Evolutionary conservation across 2,113 vertebrate genomes (phyloP).

Genomic region (Cettia cetti): DNA sequence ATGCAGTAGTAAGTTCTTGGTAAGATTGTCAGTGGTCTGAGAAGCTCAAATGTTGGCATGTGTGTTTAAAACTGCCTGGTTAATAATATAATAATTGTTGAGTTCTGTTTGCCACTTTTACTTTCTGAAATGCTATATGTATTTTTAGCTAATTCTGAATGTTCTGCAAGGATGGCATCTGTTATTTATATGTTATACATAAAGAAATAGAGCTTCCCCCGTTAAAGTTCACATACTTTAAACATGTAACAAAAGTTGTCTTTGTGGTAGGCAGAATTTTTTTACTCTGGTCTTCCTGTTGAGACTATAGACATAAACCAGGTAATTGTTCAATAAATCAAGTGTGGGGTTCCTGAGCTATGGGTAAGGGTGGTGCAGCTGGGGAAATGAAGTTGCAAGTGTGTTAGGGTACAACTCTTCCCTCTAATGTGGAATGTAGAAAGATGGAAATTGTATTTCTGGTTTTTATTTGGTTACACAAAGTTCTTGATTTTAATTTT

Average conservation of each 20-base stretch:
- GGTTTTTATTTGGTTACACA: not conserved
- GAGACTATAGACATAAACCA: not conserved
- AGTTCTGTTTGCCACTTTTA: not conserved
- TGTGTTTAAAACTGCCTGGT: not conserved
- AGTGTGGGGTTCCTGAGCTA: not conserved
- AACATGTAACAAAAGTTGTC: not conserved
- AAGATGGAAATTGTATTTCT: not conserved
- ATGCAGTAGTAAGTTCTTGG: not conserved
- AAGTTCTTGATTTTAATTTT: not conserved
- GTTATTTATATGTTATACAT: not conserved
- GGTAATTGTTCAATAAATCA: not conserved
- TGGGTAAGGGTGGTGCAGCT: not conserved
- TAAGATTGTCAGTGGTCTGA: not conserved
- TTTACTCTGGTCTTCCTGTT: not conserved
- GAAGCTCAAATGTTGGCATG: not conserved
- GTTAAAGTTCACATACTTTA: not conserved
- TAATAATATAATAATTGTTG: not conserved
- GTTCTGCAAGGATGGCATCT: not conserved
- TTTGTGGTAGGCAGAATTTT: not conserved
- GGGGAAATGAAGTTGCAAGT: not conserved
- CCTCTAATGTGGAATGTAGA: not conserved
- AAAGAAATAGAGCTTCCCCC: not conserved
- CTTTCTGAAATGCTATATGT: not conserved
- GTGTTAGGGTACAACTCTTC: not conserved
- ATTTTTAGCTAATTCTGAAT: not conserved